Percentiles rank a stretch among this genome's conserved stretches.
These are phyloP conservation scores for Apis cerana DNA, from an alignment of 1,140 invertebrate genomes.

Conservation along the genomic window DNA sequence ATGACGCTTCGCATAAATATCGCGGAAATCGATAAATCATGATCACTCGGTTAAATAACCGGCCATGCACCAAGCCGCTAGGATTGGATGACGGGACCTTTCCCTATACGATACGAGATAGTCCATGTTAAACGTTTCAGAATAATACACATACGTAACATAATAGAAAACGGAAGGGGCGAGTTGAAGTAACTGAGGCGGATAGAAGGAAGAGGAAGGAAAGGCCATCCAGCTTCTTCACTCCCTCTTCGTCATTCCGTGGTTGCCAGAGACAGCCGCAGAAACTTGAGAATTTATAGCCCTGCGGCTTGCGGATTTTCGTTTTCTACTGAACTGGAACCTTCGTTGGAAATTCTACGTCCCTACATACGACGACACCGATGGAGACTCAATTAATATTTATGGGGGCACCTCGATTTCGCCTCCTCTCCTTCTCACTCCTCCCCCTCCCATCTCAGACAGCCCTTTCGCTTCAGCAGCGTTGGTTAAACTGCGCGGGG, in stretches of 20 bases:
- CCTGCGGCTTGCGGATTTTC: constrained; percentile 66
- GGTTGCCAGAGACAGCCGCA: constrained; percentile 67
- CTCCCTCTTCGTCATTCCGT: constrained; percentile 56
- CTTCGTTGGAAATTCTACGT: constrained; percentile 59
- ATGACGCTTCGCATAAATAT: no score
- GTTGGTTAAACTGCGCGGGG: constrained; percentile 36
- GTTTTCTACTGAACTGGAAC: constrained; percentile 59
- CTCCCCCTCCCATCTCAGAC: no score
- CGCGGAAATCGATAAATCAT: not conserved
- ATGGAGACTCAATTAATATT: constrained; percentile 69
- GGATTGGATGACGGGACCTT: not conserved
- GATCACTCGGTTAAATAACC: not conserved
- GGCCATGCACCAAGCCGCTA: not conserved
- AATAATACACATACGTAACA: constrained; percentile 53
- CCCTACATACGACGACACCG: constrained; percentile 49
- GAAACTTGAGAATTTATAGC: constrained; percentile 70
- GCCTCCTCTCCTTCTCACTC: not conserved
- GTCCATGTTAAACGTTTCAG: constrained; percentile 29
- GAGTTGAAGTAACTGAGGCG: constrained; percentile 48
- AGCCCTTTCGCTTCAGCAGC: not conserved
- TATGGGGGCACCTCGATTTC: constrained; percentile 55
- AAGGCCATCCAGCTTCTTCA: constrained; percentile 37
- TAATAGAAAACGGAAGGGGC: constrained; percentile 66
- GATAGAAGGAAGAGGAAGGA: not conserved
- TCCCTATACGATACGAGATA: not conserved